Evolutionary conservation across 92 coral and sea anemone genomes (phyloP), one percentile per base, ranked within the genome.

Genomic region (Anthopleura xanthogrammica): DNA sequence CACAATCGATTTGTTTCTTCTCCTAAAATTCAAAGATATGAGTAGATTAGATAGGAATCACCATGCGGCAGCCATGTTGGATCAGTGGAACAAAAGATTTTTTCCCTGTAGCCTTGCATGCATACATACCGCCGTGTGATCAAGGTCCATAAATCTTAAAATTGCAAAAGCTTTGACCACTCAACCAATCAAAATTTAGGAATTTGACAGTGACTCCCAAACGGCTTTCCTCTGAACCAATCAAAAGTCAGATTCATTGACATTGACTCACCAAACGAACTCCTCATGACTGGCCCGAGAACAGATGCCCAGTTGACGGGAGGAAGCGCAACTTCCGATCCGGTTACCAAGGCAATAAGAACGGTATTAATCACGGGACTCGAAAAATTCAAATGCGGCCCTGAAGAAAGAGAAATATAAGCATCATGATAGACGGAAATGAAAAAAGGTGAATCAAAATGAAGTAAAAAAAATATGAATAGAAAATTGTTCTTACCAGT

Each of bases 261-360:
- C 22, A 60, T 60, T 36, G 17, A 68, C 92, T 87, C 80, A 96
- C 99, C 98, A 55, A 87, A 85, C 19, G 86, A 77, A 24, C 86
- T 87, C 68, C 93, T 94, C 92, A 95, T 87, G 43, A 96, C 64
- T n/a, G 99, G 98, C 23, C 92, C 87, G 23, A 94, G 81, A 13
- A 96, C 94, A 16, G 92, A 83, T 10, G 90, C 92, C 99, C 99
- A 96, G 91, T 96, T 94, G 20, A 94, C 91, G 17, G 98, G 98
- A n/a, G 99, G 99, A 42, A 94, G 86, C 3, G 87, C 73, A 57
- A 90, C 88, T 42, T 82, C 88, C 23, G 95, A 88, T 40, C 93
- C 96, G 41, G 87, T 85, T 79, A 92, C 88, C 79, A 96, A 84
- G 79, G 95, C 89, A 80, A 86, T 89, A 22, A 96, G 82, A 52